Base-by-base conservation (phyloP, 2,797 vertebrate species). In the Craterocephalus amniculus region DNA sequence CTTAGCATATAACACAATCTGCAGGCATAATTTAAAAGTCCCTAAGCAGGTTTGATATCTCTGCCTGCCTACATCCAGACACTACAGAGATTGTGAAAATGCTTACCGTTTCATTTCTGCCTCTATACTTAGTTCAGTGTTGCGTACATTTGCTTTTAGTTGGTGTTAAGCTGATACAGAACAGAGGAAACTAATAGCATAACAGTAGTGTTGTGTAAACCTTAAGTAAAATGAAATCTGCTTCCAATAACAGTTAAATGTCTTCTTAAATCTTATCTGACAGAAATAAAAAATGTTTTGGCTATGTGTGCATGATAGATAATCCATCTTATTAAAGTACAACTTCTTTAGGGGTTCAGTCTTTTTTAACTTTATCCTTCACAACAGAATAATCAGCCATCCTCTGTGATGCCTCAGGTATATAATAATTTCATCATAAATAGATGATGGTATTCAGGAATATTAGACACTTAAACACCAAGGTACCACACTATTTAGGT, bases 1-100 rank as follows among this genome's bases (percentile, higher is more conserved):
- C 78, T 86, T 87, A 71, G 85, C 86, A 90, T 76, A 88, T 88
- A 88, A 72, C 74, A 86, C 76, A 90, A 89, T 88, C 79, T 85
- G 81, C 78, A 22, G 77, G 72, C 74, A 86, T 88, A 71, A 89
- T 91, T 87, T 87, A 87, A 84, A 86, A 86, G 70, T 84, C 88
- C 88, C 87, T 66, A 40, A 82, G 82, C 84, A 76, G 81, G 72
- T 80, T 80, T 74, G 51, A 67, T 78, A 78, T 88, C 74, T 83
- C 73, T 20, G 65, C 71, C 80, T 78, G 76, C 75, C 83, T 84
- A 67, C 83, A 73, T 78, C 80, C 83, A 91, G 80, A 87, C 86
- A 79, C 85, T 82, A 84, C 65, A 32, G 81, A 88, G 83, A 86
- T 74, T 61, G 71, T 35, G 70, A 66, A 81, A 88, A 76, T 59